phyloP scores from a whole-genome alignment of 2,113 vertebrate species.

The Rallus limicola region DNA sequence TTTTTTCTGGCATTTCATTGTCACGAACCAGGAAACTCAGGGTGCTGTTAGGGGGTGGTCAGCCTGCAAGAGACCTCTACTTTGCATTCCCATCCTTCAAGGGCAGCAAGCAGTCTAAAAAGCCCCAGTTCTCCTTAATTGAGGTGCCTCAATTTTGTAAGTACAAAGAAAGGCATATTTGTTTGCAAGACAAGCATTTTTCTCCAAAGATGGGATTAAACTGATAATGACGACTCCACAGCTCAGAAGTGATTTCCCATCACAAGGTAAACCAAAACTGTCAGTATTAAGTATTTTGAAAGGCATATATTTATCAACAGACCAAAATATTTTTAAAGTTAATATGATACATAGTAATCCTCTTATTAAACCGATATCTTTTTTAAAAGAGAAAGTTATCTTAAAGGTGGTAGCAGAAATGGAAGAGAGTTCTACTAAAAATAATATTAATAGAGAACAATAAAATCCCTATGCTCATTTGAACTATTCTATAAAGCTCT shows the following conservation, averaged over 20 bases:
- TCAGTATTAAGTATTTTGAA: conserved; percentile 21
- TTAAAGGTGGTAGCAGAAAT: conserved; percentile 16
- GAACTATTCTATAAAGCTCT: conserved; percentile 25
- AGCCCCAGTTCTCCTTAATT: background rate
- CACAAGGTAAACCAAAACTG: conserved; percentile 14
- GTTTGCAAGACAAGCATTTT: conserved; percentile 4
- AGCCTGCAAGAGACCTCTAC: background rate
- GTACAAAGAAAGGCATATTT: background rate
- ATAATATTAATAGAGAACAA: conserved; percentile 53
- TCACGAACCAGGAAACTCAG: background rate
- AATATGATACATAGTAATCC: conserved; percentile 33
- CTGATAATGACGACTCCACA: conserved; percentile 22
- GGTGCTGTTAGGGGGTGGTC: background rate
- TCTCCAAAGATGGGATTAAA: conserved; percentile 55
- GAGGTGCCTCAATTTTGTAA: background rate
- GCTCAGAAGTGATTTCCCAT: background rate
- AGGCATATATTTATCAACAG: conserved; percentile 29
- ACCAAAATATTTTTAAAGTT: conserved; percentile 55
- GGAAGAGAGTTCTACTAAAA: conserved; percentile 34
- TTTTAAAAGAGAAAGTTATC: conserved; percentile 15
- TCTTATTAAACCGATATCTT: conserved; percentile 28
- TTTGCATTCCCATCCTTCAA: background rate
- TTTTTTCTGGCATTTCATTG: background rate
- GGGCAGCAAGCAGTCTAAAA: background rate
- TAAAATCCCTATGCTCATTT: conserved; percentile 26